Evolutionary conservation across 2,113 vertebrate genomes (phyloP).

Genomic region (Tringa solitaria): DNA sequence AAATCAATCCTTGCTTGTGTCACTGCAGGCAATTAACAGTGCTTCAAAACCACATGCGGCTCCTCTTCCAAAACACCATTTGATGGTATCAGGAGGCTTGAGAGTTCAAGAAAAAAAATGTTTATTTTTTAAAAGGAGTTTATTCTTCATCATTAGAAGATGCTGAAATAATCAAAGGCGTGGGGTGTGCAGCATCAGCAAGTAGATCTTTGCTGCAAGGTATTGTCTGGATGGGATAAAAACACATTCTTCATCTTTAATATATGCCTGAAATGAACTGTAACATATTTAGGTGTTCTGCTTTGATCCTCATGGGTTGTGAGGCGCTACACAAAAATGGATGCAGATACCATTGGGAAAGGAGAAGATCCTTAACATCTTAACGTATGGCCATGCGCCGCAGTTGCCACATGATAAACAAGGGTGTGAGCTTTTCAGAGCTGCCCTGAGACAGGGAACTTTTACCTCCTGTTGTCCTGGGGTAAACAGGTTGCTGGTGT

Average conservation of each 20-base stretch:
- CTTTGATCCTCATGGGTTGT: constrained; percentile 14
- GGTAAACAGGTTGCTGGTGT: neutral
- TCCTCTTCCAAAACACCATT: constrained; percentile 1
- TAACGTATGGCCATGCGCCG: neutral
- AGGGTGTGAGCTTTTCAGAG: neutral
- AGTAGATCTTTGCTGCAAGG: neutral
- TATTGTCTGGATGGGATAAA: neutral
- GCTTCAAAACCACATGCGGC: neutral
- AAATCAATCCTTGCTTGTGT: neutral
- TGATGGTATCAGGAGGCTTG: neutral
- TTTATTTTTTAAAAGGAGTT: neutral
- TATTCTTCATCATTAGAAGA: neutral
- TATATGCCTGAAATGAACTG: neutral
- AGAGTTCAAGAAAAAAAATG: neutral
- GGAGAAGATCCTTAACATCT: constrained; percentile 15
- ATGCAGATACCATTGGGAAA: neutral
- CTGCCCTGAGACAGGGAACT: neutral
- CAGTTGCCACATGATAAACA: neutral
- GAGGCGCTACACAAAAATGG: neutral
- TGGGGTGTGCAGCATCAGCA: neutral
- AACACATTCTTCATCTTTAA: neutral
- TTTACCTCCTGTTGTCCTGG: neutral
- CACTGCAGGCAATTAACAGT: constrained; percentile 26
- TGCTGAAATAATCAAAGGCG: neutral
- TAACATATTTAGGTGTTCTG: neutral